These are phyloP conservation scores for Phylloscopus collybita DNA, from an alignment of 2,797 vertebrate species.

Conservation along the genomic window DNA sequence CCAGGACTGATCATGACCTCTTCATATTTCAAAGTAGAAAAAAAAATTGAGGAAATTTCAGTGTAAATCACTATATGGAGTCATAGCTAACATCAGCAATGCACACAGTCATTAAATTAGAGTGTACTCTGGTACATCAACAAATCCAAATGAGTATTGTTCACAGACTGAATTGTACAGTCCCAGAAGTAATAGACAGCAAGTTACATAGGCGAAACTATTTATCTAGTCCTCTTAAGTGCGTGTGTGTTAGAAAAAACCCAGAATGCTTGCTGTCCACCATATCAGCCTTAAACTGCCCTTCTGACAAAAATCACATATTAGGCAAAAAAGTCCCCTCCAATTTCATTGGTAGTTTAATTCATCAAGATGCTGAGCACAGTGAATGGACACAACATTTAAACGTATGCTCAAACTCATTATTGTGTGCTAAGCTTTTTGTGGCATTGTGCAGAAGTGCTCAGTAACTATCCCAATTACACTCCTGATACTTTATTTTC, in stretches of 20 bases:
- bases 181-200: background rate
- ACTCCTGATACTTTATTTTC: background rate
- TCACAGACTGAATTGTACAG: background rate
- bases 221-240: background rate
- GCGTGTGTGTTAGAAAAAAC: rapidly evolving
- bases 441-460: background rate
- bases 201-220: background rate
- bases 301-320: background rate
- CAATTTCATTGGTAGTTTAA: background rate
- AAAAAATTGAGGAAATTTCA: background rate
- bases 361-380: background rate
- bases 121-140: background rate
- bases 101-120: background rate
- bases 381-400: background rate
- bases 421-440: background rate
- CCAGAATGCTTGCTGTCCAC: background rate
- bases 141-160: background rate
- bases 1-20: background rate
- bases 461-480: background rate
- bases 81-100: background rate
- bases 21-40: background rate
- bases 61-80: background rate
- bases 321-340: background rate
- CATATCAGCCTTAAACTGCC: background rate
- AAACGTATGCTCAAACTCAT: background rate